Evolutionary conservation across 2,113 vertebrate genomes (phyloP), one percentile per base, ranked within the genome.

Genomic region (Nycticebus coucang): DNA sequence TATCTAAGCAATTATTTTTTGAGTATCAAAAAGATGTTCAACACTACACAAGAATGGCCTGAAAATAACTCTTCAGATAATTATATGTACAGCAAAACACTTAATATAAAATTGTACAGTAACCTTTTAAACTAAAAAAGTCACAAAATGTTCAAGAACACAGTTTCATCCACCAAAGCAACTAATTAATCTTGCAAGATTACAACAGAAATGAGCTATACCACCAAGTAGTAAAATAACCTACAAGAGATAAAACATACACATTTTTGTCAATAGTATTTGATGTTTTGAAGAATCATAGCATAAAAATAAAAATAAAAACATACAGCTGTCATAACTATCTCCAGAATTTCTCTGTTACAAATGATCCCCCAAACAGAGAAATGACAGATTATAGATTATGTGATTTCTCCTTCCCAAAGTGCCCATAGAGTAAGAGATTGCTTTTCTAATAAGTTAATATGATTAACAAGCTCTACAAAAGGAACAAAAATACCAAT

Each of bases 61-160:
- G 97, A 98, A 98, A 98, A 98, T 96, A 97, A 97, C 81, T 95
- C 96, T 97, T 97, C 89, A 95, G 92, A 94, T 98, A 98, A 98
- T 97, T 98, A 96, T 96, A 97, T 95, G 97, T 89, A 97, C 91
- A 94, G 78, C 98, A 91, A 97, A 98, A 98, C 96, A 97, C 89
- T 98, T 97, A 98, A 97, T 95, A 98, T 94, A 96, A 97, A 91
- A 97, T 91, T 89, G 75, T 95, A 94, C 45, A 71, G 91, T 83
- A 97, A 97, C 94, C 83, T 96, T 98, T 97, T 96, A 97, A 97
- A 97, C 94, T 71, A 97, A 95, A 92, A 88, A 90, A 98, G 71
- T 93, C 86, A 98, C 53, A 97, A 96, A 97, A 96, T 95, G 91
- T 91, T 96, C 92, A 93, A 82, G 95, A 95, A 95, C 86, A 60